phyloP scores from a whole-genome alignment of 2,888 invertebrate genomes.

The Hydriomena furcata region DNA sequence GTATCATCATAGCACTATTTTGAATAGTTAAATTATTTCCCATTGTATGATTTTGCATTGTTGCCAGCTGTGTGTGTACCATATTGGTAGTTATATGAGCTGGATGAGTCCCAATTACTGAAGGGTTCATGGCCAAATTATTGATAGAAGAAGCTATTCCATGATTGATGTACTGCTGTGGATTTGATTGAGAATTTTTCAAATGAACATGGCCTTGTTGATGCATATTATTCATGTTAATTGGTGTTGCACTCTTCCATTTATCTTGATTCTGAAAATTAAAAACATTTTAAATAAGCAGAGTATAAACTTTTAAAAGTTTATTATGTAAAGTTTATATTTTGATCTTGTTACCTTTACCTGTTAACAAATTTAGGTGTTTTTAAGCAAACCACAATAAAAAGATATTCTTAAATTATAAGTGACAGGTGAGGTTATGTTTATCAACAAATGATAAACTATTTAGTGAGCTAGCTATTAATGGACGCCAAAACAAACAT shows the following conservation, averaged over 20 bases:
- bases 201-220: constrained; percentile 80
- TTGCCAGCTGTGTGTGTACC: constrained; percentile 82
- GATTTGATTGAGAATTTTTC: constrained; percentile 78
- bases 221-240: constrained; percentile 82
- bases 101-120: constrained; percentile 76
- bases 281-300: constrained; percentile 8
- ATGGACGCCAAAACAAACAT: constrained; percentile 14
- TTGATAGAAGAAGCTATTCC: constrained; percentile 76
- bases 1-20: constrained; percentile 79
- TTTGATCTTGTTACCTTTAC: too few relatives aligned
- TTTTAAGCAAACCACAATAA: not conserved
- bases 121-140: constrained; percentile 75
- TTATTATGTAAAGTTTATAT: not conserved
- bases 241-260: constrained; percentile 90
- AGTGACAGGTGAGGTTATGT: constrained; percentile 42
- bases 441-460: constrained; percentile 38
- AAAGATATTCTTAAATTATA: not conserved
- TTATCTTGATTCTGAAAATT: constrained; percentile 92
- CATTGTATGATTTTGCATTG: constrained; percentile 76
- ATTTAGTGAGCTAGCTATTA: not conserved
- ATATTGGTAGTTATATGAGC: constrained; percentile 75
- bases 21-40: constrained; percentile 72
- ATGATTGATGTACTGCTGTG: constrained; percentile 79
- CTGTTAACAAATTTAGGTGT: too few relatives aligned
- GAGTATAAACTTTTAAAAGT: not conserved